Percentiles rank a stretch among this genome's conserved stretches.
Conservation (phyloP, 2,888 invertebrate genomes). For the Tanypteryx hageni region DNA sequence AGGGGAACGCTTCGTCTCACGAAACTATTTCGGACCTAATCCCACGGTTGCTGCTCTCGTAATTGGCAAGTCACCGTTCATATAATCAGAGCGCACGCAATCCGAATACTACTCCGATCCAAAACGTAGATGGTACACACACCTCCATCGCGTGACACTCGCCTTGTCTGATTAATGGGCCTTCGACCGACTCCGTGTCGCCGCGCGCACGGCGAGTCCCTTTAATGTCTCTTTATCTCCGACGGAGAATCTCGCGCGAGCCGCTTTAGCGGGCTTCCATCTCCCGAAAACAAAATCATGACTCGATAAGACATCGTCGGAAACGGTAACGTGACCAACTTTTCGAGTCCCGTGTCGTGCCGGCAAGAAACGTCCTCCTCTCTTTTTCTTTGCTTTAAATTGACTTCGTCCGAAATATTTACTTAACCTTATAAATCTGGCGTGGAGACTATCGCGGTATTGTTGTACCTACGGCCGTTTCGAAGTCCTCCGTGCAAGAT, state of each 20-base stretch:
- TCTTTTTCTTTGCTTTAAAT: background rate
- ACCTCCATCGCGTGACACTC: constrained; percentile 60
- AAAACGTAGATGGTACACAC: constrained; percentile 51
- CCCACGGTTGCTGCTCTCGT: background rate
- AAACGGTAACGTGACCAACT: constrained; percentile 31
- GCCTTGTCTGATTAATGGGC: constrained; percentile 34
- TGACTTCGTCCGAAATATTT: background rate
- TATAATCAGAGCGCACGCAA: constrained; percentile 41
- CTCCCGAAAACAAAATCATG: background rate
- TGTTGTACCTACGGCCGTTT: background rate
- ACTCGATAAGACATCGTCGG: constrained; percentile 33
- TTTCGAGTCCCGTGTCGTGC: background rate
- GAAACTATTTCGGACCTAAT: constrained; percentile 43
- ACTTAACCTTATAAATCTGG: background rate
- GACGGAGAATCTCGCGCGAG: constrained; percentile 53
- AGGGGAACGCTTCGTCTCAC: background rate
- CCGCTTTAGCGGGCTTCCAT: constrained; percentile 30
- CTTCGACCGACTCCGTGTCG: constrained; percentile 45
- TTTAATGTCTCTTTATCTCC: constrained; percentile 41
- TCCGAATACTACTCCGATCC: background rate
- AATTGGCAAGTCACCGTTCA: constrained; percentile 52
- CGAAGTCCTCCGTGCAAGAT: background rate
- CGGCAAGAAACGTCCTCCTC: background rate
- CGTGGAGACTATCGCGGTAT: background rate
- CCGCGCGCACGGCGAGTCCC: constrained; percentile 22